Evolutionary conservation across 2,888 invertebrate genomes (phyloP), one percentile per base, ranked within the genome.

Genomic region (Amiota communis): DNA sequence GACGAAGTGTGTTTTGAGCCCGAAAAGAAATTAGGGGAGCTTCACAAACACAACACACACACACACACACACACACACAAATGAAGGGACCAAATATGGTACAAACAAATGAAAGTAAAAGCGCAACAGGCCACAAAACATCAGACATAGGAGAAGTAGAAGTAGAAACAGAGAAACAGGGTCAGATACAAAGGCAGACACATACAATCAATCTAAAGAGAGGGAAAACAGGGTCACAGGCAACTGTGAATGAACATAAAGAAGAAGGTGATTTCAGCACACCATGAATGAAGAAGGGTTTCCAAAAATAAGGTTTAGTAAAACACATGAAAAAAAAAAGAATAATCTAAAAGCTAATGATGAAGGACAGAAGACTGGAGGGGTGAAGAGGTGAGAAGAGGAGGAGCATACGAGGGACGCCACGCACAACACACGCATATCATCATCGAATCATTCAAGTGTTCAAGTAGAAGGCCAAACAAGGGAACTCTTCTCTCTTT

Each of bases 391-490:
- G 6, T 4, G 53, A n/a, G 23, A 23, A 53, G 53, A 13, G 9
- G 53, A 53, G 53, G 9, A 10, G 53, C 46, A 20, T 20, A 15
- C 20, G 20, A 71, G 23, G 59, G 49, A 51, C n/a, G 46, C 20
- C 61, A 71, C 47, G 59, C 59, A 61, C 36, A 57, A 70, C 59
- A 48, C 53, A 59, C 59, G 59, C 59, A 59, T 36, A 46, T 63
- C 36, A 15, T 12, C 36, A 36, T 23, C n/a, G 36, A 36, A 36
- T 36, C 36, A 6, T 36, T 36, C 36, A 36, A 36, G 36, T 36
- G 36, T n/a, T n/a, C n/a, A n/a, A n/a, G n/a, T 36, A 36, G 36
- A 36, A 36, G 36, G 36, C 36, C 36, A 36, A 36, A 36, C 36
- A 36, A 36, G 36, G 36, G 36, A 36, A 36, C n/a, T 36, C 23